phyloP scores from a whole-genome alignment of 2,797 vertebrate species.

The Chromobotia macracanthus region DNA sequence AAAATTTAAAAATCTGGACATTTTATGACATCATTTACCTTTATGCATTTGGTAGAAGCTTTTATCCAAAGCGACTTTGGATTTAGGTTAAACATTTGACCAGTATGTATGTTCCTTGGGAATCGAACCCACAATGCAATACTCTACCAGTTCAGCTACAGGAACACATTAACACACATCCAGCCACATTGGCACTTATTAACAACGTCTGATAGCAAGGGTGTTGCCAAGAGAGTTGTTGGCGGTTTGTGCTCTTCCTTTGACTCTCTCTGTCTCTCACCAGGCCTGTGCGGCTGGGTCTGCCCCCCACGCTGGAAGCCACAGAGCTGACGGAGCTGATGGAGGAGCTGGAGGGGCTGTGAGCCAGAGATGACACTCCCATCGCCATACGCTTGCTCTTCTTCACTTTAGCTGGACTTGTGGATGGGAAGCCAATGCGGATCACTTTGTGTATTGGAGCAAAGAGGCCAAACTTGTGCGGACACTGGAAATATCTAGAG shows the following conservation, averaged over 20 bases:
- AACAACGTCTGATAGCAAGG: too few relatives aligned
- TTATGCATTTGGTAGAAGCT: too few relatives aligned
- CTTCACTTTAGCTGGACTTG: conserved; percentile 96
- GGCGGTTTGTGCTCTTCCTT: neutral
- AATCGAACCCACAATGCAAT: too few relatives aligned
- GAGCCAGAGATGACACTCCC: conserved; percentile 94
- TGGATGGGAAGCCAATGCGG: conserved; percentile 96
- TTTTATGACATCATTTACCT: too few relatives aligned
- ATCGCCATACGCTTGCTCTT: conserved; percentile 97
- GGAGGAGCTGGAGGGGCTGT: conserved; percentile 99
- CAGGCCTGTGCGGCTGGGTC: conserved; percentile 94
- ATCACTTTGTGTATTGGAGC: conserved; percentile 98
- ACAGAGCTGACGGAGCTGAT: conserved; percentile 99
- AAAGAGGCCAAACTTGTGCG: conserved; percentile 94
- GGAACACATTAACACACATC: too few relatives aligned
- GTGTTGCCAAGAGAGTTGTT: too few relatives aligned
- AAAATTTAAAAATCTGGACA: too few relatives aligned
- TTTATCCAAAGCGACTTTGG: too few relatives aligned
- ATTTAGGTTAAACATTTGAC: too few relatives aligned
- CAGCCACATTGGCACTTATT: too few relatives aligned
- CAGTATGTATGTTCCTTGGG: too few relatives aligned
- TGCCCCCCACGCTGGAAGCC: conserved; percentile 93
- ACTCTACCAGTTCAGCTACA: too few relatives aligned
- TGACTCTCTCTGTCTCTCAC: conserved; percentile 75
- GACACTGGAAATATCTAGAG: conserved; percentile 95